phyloP scores from a whole-genome alignment of 2,888 invertebrate species.

The Dynastes tityus region DNA sequence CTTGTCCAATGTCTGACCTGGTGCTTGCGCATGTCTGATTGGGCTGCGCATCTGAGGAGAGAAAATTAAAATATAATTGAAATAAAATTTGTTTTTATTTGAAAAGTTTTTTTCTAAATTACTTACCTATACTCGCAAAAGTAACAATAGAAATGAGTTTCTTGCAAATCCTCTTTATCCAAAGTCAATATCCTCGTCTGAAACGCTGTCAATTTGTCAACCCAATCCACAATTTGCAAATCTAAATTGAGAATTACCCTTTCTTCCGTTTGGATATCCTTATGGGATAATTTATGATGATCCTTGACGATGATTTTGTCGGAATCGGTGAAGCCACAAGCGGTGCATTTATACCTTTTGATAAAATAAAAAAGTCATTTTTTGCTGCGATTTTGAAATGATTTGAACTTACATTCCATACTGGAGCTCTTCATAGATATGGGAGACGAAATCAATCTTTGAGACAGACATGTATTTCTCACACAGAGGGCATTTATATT shows the following conservation, averaged over 20 bases:
- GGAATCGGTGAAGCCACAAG: slow-evolving; percentile 75
- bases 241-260: slow-evolving; percentile 62
- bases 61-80: not conserved
- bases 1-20: slow-evolving; percentile 71
- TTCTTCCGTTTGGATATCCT: slow-evolving; percentile 56
- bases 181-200: slow-evolving; percentile 56
- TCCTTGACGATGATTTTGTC: slow-evolving; percentile 73
- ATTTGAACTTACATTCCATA: slow-evolving; percentile 74
- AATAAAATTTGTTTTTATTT: too few species aligned
- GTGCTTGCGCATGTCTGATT: slow-evolving; percentile 68
- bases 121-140: slow-evolving; percentile 48
- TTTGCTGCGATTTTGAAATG: not conserved
- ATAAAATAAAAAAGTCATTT: too few species aligned
- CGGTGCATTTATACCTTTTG: slow-evolving; percentile 75
- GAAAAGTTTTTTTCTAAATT: not conserved
- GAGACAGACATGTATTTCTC: slow-evolving; percentile 74
- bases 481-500: slow-evolving; percentile 78
- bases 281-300: slow-evolving; percentile 72
- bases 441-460: slow-evolving; percentile 76
- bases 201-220: slow-evolving; percentile 60
- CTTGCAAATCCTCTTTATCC: slow-evolving; percentile 38
- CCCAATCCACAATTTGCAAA: slow-evolving; percentile 60
- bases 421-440: slow-evolving; percentile 79
- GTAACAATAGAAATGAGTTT: slow-evolving; percentile 26
- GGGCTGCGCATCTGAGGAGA: not conserved